Evolutionary conservation across 2,888 invertebrate species (phyloP), one percentile per base, ranked within the genome.

Genomic region (Reticulitermes lucifugus): DNA sequence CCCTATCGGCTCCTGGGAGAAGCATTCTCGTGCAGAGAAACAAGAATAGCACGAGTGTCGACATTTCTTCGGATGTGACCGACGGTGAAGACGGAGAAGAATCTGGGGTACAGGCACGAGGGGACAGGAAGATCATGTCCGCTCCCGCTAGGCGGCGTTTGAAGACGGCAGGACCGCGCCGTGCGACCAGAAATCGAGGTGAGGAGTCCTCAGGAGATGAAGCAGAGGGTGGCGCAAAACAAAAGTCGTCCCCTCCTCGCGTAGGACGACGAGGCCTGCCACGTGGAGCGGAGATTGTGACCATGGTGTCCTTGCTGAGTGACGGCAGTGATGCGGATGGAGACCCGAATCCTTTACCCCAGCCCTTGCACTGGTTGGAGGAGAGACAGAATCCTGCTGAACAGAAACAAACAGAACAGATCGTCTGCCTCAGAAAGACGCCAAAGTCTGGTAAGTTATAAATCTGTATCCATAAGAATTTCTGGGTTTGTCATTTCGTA

Each of bases 241-340:
- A 80, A 55, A 75, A 29, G n/a, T 85, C 86, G 21, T 83, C 88
- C 71, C 87, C 85, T 79, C 55, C n/a, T 35, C 35, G 35, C 4
- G 65, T n/a, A 88, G 87, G 84, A 87, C 71, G 89, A 84, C 88
- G 89, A 73, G 89, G 89, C 6, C 88, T 81, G 12, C 73, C 70
- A 14, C 88, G 88, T 70, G 90, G 89, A 6, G 88, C 89, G 2
- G 92, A 92, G 73, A 91, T 95, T 60, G 92, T 94, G 0, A 95
- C 95, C 0, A 93, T 95, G 92, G 94, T 95, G 0, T 95, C 95
- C 0, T 90, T 95, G 77, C 91, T 95, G 6, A 94, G 94, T 88
- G 94, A 95, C 0, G 94, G 93, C 70, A 94, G 94, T 88, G 95
- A 95, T 85, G 92, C 92, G 35, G 94, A 94, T 88, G 92, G 35